Evolutionary conservation across 2,113 vertebrate species (phyloP).

Genomic region (Cebidichthys violaceus): DNA sequence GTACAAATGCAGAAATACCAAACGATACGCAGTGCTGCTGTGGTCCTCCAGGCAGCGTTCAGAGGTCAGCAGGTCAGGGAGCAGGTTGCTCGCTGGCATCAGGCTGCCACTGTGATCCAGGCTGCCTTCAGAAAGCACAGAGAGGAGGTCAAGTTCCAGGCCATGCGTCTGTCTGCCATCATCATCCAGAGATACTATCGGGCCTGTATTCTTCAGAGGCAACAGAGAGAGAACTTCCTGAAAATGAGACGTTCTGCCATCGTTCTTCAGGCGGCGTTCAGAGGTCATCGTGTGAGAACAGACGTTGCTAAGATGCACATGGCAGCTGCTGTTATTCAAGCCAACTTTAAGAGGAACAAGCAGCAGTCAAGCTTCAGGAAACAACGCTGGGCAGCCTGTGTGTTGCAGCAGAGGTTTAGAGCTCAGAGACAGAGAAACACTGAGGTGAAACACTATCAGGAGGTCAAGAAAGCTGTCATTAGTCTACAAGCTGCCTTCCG

Average conservation of each 20-base stretch:
- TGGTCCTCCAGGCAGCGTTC: constrained; percentile 84
- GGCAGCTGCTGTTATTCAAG: constrained; percentile 86
- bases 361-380: constrained; percentile 76
- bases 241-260: constrained; percentile 61
- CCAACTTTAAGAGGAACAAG: constrained; percentile 80
- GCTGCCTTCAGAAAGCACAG: constrained; percentile 84
- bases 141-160: constrained; percentile 74
- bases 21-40: constrained; percentile 61
- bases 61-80: constrained; percentile 83
- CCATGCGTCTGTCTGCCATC: constrained; percentile 81
- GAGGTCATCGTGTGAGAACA: constrained; percentile 68
- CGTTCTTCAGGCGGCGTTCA: constrained; percentile 80
- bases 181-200: constrained; percentile 86
- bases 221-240: constrained; percentile 75
- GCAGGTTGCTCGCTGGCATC: constrained; percentile 70
- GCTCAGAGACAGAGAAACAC: constrained; percentile 74
- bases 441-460: constrained; percentile 64
- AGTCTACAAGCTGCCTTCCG: constrained; percentile 82
- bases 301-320: constrained; percentile 48
- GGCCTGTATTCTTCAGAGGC: constrained; percentile 69
- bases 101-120: constrained; percentile 86
- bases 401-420: constrained; percentile 85
- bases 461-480: too few relatives aligned
- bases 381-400: constrained; percentile 70
- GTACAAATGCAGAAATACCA: constrained; percentile 76